Base-by-base conservation (phyloP, 1,140 invertebrate species). In the Aphaenogaster ashmeadi region DNA sequence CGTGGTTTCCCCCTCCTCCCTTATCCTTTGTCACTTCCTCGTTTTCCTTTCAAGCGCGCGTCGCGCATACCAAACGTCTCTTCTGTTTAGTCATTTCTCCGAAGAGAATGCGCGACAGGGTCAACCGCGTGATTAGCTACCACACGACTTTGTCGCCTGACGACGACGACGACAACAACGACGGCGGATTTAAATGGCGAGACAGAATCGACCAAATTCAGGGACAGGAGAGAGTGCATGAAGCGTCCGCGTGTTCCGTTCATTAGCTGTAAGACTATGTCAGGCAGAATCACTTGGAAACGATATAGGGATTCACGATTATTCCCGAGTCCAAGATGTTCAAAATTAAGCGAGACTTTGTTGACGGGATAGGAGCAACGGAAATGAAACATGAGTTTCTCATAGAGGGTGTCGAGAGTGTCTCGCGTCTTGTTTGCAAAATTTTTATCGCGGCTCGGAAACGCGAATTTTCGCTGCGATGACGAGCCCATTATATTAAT, bases 221-320 rank as follows among this genome's bases (percentile, higher is more conserved):
- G 85, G 18, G 64, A 80, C 27, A 84, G 41, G 36, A 83, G 27
- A 74, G 67, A 83, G 18, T 75, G 60, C 21, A 87, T 64, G 87
- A 79, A 74, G 64, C 54, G 78, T 87, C 60, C 66, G 75, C 77
- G 75, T 87, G 52, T 87, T 87, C 85, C 85, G 85, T 87, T 87
- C 64, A 79, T 80, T 87, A 80, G 47, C 52, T 64, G 60, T 87
- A 80, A 87, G 78, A 78, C 38, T 60, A 13, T 67, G 52, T 84
- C 36, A 72, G 38, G 27, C 79, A 41, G 54, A 67, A 83, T 83
- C 33, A 38, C 41, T 60, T 84, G 27, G 54, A 62, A 75, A 50
- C 9, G 38, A 74, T 41, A 44, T 74, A 7, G 52, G 60, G 41
- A 38, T 60, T 75, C 69, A 62, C 8, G 27, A 50, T 84, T 50